These are phyloP conservation scores for Hoplostethus mediterraneus DNA, from an alignment of 2,797 vertebrate species.

Conservation along the genomic window DNA sequence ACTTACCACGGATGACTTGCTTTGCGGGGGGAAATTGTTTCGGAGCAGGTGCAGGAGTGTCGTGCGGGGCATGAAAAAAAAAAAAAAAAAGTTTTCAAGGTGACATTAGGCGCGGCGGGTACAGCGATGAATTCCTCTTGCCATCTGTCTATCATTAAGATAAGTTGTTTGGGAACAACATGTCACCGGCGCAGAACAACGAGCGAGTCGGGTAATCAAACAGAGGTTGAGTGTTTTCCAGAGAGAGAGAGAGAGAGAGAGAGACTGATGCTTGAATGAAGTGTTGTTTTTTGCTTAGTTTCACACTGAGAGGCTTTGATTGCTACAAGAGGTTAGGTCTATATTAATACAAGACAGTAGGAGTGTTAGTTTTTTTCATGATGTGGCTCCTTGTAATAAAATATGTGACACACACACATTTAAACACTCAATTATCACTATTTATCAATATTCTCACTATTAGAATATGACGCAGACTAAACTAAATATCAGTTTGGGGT, in stretches of 20 bases:
- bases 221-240: conserved; percentile 19
- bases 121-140: conserved; percentile 48
- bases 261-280: conserved; percentile 10
- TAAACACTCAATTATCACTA: background rate
- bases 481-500: no score
- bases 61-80: conserved; percentile 46
- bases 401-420: background rate
- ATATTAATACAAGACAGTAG: background rate
- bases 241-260: background rate
- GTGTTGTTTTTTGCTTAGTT: conserved; percentile 6
- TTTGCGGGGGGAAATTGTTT: conserved; percentile 56
- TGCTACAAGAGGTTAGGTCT: conserved; percentile 2
- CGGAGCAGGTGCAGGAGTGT: conserved; percentile 71
- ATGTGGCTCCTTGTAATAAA: background rate
- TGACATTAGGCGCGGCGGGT: conserved; percentile 66
- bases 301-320: conserved; percentile 20
- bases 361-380: background rate
- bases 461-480: no score
- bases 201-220: conserved; percentile 37
- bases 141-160: conserved; percentile 78
- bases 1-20: conserved; percentile 60
- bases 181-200: conserved; percentile 26
- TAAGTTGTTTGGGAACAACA: conserved; percentile 46
- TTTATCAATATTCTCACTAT: no score
- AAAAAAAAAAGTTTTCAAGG: conserved; percentile 73